phyloP scores from a whole-genome alignment of 2,888 invertebrate species.

The Ptycholaimellus sp. region DNA sequence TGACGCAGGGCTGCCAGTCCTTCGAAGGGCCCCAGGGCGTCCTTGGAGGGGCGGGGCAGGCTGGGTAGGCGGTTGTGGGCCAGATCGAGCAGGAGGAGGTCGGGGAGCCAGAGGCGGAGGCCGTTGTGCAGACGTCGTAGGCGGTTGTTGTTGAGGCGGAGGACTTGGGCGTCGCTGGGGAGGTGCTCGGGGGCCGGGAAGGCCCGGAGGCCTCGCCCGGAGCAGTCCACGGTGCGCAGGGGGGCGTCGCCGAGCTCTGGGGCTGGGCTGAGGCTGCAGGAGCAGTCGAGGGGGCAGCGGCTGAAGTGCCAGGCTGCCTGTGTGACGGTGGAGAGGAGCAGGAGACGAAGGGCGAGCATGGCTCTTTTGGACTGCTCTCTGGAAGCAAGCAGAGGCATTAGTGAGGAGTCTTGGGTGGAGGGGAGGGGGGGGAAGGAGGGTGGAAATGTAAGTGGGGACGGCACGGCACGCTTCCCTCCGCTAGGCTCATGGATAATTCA shows the following conservation, averaged over 20 bases:
- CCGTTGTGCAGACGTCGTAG: slow-evolving; percentile 23
- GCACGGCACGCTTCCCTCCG: too few relatives aligned
- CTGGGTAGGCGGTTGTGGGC: slow-evolving; percentile 25
- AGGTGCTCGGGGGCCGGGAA: slow-evolving; percentile 18
- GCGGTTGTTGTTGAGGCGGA: slow-evolving; percentile 25
- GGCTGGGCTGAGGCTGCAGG: slow-evolving; percentile 8
- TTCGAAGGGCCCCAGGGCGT: slow-evolving; percentile 5
- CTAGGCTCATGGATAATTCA: too few relatives aligned
- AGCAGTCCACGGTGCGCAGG: slow-evolving; percentile 25
- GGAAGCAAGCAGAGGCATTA: too few relatives aligned
- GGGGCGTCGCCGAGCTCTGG: slow-evolving; percentile 9
- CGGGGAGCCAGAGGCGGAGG: slow-evolving; percentile 23
- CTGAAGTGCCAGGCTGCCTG: slow-evolving; percentile 4
- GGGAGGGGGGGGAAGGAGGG: too few relatives aligned
- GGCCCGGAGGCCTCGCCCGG: slow-evolving; percentile 14
- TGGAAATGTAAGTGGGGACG: too few relatives aligned
- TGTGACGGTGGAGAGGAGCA: too few relatives aligned
- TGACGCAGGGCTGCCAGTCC: slow-evolving; percentile 15
- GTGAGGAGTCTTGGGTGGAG: too few relatives aligned
- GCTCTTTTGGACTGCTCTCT: too few relatives aligned
- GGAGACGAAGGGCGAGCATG: too few relatives aligned
- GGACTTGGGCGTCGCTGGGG: slow-evolving; percentile 22
- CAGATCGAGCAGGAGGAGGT: slow-evolving; percentile 25
- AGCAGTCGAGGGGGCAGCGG: slow-evolving; percentile 9
- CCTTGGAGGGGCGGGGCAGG: slow-evolving; percentile 16